Conservation (phyloP, 2,113 vertebrate species). For the Cynopterus brachyotis region DNA sequence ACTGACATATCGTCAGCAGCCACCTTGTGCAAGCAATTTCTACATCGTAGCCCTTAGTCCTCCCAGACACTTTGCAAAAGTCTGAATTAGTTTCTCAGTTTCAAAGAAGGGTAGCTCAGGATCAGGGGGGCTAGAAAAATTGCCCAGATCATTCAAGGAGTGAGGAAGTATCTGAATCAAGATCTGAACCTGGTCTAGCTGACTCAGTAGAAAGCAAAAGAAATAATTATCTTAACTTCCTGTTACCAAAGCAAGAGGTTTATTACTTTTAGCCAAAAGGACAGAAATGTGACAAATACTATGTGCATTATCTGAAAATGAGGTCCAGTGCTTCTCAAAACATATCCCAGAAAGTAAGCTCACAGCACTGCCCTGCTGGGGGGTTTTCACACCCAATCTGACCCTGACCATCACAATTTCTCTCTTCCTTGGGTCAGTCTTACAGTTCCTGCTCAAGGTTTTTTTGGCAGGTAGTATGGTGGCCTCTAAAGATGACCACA, state of each 20-base stretch:
- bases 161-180: not conserved
- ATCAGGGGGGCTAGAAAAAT: not conserved
- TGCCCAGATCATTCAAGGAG: not conserved
- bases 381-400: fast-evolving
- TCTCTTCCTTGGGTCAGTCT: not conserved
- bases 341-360: not conserved
- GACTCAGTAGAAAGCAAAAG: not conserved
- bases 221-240: not conserved
- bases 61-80: fast-evolving
- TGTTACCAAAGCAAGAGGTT: not conserved
- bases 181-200: not conserved
- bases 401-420: not conserved
- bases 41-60: not conserved
- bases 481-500: not conserved
- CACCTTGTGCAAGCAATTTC: not conserved
- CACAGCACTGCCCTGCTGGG: fast-evolving
- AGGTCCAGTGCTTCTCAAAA: not conserved
- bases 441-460: not conserved
- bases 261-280: not conserved
- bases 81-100: not conserved
- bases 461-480: not conserved
- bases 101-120: not conserved
- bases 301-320: not conserved
- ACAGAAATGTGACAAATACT: not conserved
- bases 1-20: not conserved